Base-by-base conservation (phyloP, 1,140 invertebrate genomes). In the Saccostrea echinata region DNA sequence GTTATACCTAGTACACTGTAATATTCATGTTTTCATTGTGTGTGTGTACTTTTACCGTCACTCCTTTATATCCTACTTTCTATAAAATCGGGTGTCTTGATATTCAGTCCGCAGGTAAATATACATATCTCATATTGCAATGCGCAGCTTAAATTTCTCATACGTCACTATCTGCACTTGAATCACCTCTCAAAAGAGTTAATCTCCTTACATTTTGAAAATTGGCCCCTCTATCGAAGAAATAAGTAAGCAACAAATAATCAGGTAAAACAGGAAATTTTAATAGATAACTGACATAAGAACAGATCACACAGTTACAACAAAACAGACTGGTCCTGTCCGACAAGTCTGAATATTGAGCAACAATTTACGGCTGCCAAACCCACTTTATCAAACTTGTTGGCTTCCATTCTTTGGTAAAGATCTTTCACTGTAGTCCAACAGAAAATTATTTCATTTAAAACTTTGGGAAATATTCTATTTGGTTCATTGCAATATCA, bases 261-360 rank as follows among this genome's bases (percentile, higher is more conserved):
- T 76, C 27, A 76, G 68, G 68, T 76, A 76, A 76, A 76, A 76
- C 68, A 76, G 68, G 68, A 30, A 76, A 12, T 30, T 76, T 76
- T 76, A 76, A 76, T 76, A 76, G 68, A 76, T 76, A 76, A 76
- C 68, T 76, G 68, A 76, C 68, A 76, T 30, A 76, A 18, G 68
- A 76, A 76, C 68, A 76, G 68, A 76, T 76, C 68, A 76, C 68
- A 76, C 68, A 33, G 68, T 33, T 76, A 76, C 68, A 76, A 76
- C 68, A 76, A 76, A 30, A 76, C 68, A 76, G 68, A 76, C 68
- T 76, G 8, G 68, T 30, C 27, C 27, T 24, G 68, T 30, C 68
- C 27, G 68, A 76, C 24, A 76, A 76, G 68, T 76, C 68, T 76
- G 24, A 33, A 76, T 33, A 76, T 76, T 76, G 68, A 76, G 68